Base-by-base conservation (phyloP, 2,888 invertebrate genomes). In the Ommatoiulus sabulosus region DNA sequence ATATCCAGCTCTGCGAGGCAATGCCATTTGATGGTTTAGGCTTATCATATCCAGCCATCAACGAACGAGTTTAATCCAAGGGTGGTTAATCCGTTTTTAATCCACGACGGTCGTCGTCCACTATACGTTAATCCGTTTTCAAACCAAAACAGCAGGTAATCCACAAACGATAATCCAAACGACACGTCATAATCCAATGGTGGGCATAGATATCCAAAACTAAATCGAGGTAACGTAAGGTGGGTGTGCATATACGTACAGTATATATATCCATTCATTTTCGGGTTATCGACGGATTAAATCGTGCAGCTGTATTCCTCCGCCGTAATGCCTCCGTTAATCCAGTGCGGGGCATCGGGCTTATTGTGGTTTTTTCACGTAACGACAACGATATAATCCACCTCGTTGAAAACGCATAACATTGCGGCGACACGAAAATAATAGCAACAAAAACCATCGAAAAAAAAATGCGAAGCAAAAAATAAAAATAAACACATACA, bases 111-210 rank as follows among this genome's bases (percentile, higher is more conserved):
- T 8, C 48, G 20, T 20, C 72, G 72, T 20, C 24, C 72, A 24
- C 24, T 72, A 3, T 3, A 5, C 72, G 72, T 72, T 72, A 72
- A 72, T 72, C 72, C 72, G 63, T 63, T 63, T 20, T n/a, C 46
- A 46, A 46, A 46, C 46, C 46, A 46, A 63, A 72, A 72, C 72
- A 72, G 72, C 72, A 6, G 72, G 20, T 72, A 72, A 72, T 72
- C 72, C 72, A 72, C 20, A 72, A 63, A 72, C 72, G 72, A 24
- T 72, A 72, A 72, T 72, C 72, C 72, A 72, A n/a, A 52, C 17
- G 72, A 20, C 72, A 24, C 72, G 72, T 52, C 72, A 20, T 72
- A 72, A 72, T 72, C 72, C 72, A 72, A n/a, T 52, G 12, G 46
- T 46, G 52, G 15, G 52, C 52, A n/a, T 17, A n/a, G 17, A n/a